These are phyloP conservation scores for Trissoscelio sp. DNA, from an alignment of 2,888 invertebrate genomes.

Conservation along the genomic window DNA sequence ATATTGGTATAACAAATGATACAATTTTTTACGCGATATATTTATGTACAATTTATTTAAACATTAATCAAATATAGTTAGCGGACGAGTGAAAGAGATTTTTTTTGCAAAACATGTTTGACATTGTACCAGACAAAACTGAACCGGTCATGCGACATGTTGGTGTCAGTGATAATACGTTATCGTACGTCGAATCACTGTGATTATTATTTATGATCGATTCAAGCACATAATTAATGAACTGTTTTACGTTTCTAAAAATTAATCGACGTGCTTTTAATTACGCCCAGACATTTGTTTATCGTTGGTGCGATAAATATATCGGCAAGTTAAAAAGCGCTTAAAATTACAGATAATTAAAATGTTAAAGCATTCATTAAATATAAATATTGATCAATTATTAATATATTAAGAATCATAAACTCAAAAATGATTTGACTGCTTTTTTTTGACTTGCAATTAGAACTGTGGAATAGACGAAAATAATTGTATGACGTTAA, in stretches of 20 bases:
- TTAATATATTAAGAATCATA: too few relatives aligned
- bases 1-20: too few relatives aligned
- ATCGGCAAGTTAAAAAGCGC: background rate
- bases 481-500: too few relatives aligned
- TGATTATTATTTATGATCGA: conserved; percentile 53
- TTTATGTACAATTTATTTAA: conserved; percentile 1
- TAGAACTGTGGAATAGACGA: too few relatives aligned
- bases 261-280: conserved; percentile 13
- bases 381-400: too few relatives aligned
- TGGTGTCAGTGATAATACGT: conserved; percentile 33
- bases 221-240: conserved; percentile 31
- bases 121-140: conserved; percentile 41
- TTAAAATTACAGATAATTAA: too few relatives aligned
- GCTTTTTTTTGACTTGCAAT: too few relatives aligned
- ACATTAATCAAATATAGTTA: background rate
- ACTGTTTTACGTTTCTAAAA: conserved; percentile 1
- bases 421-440: too few relatives aligned
- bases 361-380: too few relatives aligned
- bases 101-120: conserved; percentile 36
- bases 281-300: conserved; percentile 5
- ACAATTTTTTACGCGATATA: too few relatives aligned
- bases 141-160: conserved; percentile 27
- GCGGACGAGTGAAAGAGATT: conserved; percentile 1
- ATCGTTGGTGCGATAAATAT: background rate
- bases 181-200: conserved; percentile 37